Conservation (phyloP, 1,140 invertebrate genomes). For the Drosophila varians region DNA sequence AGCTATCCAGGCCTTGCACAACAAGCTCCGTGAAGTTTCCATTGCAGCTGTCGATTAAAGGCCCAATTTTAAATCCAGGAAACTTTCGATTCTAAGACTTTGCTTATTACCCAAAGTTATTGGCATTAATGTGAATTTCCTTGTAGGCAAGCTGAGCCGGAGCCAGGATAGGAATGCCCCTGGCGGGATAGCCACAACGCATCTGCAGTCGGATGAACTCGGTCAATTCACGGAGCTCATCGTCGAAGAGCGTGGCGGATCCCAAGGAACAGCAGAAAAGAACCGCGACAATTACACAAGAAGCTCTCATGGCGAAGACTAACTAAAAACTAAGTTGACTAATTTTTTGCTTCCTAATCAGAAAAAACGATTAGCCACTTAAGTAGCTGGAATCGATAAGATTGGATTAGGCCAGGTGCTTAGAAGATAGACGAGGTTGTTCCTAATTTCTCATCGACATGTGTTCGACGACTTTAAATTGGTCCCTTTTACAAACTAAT, state of each 20-base stretch:
- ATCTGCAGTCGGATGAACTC: conserved; percentile 75
- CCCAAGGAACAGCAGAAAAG: conserved; percentile 49
- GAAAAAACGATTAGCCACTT: conserved; percentile 33
- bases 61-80: neutral
- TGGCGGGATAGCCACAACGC: conserved; percentile 68
- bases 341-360: conserved; percentile 5
- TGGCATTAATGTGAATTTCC: conserved; percentile 14
- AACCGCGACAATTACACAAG: conserved; percentile 24
- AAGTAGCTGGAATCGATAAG: conserved; percentile 25
- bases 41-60: conserved; percentile 27
- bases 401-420: conserved; percentile 44
- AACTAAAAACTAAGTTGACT: conserved; percentile 25
- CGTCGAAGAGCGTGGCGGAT: conserved; percentile 61
- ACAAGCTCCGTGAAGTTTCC: conserved; percentile 66
- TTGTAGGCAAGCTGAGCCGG: conserved; percentile 52
- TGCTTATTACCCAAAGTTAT: conserved; percentile 39
- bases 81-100: neutral
- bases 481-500: neutral
- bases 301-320: conserved; percentile 43
- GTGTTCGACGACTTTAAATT: neutral
- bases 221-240: conserved; percentile 68
- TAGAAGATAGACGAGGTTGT: conserved; percentile 4
- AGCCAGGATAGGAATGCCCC: conserved; percentile 65
- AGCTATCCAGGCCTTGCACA: conserved; percentile 64
- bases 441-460: neutral